Evolutionary conservation across 1,140 invertebrate genomes (phyloP).

Genomic region (Heliconius congener): DNA sequence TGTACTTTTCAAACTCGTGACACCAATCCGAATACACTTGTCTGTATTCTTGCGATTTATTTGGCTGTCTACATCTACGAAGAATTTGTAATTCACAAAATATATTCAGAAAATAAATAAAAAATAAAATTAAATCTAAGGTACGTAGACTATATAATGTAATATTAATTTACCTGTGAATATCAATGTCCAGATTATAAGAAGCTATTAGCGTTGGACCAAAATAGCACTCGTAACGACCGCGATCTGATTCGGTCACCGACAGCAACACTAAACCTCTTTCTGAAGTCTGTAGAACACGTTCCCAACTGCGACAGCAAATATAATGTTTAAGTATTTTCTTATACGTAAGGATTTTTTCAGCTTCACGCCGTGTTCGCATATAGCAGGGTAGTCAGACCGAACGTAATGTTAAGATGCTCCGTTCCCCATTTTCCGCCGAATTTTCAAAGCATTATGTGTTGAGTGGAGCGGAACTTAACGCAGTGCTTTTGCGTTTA

Average conservation of each 20-base stretch:
- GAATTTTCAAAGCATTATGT: too few species aligned
- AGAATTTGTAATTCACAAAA: slow-evolving; percentile 67
- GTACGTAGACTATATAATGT: neutral
- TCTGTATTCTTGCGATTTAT: slow-evolving; percentile 87
- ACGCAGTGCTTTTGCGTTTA: too few species aligned
- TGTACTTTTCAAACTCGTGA: slow-evolving; percentile 91
- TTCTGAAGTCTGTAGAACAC: slow-evolving; percentile 87
- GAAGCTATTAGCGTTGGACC: slow-evolving; percentile 85
- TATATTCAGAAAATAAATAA: neutral
- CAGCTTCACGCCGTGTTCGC: too few species aligned
- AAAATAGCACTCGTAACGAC: slow-evolving; percentile 87
- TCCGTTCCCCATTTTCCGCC: too few species aligned
- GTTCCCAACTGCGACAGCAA: slow-evolving; percentile 82
- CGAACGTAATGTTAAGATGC: too few species aligned
- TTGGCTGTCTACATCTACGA: slow-evolving; percentile 84
- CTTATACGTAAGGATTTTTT: too few species aligned
- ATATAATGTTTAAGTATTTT: neutral
- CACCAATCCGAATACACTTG: slow-evolving; percentile 91
- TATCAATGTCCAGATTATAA: slow-evolving; percentile 87
- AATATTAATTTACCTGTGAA: slow-evolving; percentile 80
- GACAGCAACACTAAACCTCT: slow-evolving; percentile 87
- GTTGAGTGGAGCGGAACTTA: too few species aligned
- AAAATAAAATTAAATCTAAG: neutral
- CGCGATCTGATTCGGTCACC: slow-evolving; percentile 86
- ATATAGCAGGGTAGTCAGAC: too few species aligned